Percentiles rank a stretch among this genome's conserved stretches.
These are phyloP conservation scores for Drosophila kepulauana DNA, from an alignment of 1,140 invertebrate species.

Conservation along the genomic window DNA sequence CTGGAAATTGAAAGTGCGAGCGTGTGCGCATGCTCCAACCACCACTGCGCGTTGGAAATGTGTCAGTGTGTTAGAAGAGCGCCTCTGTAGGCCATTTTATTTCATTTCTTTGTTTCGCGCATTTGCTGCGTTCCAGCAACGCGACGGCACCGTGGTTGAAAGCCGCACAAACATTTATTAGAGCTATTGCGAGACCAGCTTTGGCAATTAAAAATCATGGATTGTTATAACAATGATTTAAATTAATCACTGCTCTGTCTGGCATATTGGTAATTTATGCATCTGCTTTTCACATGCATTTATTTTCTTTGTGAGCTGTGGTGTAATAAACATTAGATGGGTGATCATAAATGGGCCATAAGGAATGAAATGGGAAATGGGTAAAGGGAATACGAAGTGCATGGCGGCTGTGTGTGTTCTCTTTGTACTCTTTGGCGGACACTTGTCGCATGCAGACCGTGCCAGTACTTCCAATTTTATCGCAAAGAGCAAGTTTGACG, in stretches of 20 bases:
- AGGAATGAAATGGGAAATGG: conserved; percentile 3
- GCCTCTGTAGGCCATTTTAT: conserved; percentile 40
- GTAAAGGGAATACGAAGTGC: neutral
- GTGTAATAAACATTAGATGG: neutral
- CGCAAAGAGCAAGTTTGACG: conserved; percentile 12
- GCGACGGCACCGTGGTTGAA: conserved; percentile 60
- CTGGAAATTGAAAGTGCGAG: conserved; percentile 49
- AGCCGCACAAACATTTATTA: neutral
- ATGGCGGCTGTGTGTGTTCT: neutral
- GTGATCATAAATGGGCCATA: neutral
- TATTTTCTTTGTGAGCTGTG: neutral
- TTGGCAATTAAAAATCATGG: neutral
- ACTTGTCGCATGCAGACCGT: conserved; percentile 74
- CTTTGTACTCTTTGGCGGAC: conserved; percentile 37
- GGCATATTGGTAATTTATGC: neutral
- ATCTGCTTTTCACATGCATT: neutral
- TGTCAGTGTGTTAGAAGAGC: conserved; percentile 76
- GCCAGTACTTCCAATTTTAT: conserved; percentile 28
- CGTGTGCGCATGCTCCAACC: conserved; percentile 30
- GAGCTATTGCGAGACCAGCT: conserved; percentile 1
- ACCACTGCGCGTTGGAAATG: conserved; percentile 72
- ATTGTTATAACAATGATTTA: neutral
- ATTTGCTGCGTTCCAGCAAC: conserved; percentile 5
- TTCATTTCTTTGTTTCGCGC: conserved; percentile 54
- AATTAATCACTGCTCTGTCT: neutral